These are phyloP conservation scores for Lottia scabra DNA, from an alignment of 2,888 invertebrate genomes.

Conservation along the genomic window DNA sequence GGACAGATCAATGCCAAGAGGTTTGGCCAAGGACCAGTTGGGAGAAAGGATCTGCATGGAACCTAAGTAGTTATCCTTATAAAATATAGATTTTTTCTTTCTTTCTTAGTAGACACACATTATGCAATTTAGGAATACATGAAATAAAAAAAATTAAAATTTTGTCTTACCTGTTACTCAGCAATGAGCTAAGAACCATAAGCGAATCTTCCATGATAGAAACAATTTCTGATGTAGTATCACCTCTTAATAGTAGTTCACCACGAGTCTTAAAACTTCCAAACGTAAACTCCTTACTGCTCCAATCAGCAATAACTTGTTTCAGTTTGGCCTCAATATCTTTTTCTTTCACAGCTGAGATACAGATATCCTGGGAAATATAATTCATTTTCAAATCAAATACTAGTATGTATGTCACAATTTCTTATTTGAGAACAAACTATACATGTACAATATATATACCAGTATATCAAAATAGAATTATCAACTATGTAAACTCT, in stretches of 20 bases:
- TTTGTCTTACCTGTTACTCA: slow-evolving; percentile 82
- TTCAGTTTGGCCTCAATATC: slow-evolving; percentile 96
- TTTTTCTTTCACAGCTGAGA: slow-evolving; percentile 97
- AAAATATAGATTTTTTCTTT: no score
- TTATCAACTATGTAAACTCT: no score
- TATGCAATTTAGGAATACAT: no score
- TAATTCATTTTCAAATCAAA: background rate
- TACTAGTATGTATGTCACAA: background rate
- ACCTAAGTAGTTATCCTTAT: no score
- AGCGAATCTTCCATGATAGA: slow-evolving; percentile 94
- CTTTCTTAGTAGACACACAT: no score
- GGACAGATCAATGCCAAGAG: no score
- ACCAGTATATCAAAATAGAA: no score
- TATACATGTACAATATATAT: no score
- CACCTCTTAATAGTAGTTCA: slow-evolving; percentile 89
- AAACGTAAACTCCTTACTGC: slow-evolving; percentile 86
- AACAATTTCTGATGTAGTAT: slow-evolving; percentile 95
- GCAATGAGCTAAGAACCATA: slow-evolving; percentile 93
- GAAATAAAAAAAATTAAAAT: no score
- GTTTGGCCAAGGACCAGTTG: no score
- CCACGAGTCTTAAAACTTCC: slow-evolving; percentile 95
- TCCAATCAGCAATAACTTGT: slow-evolving; percentile 95
- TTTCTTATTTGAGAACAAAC: background rate
- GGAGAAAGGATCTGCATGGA: no score
- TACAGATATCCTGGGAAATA: slow-evolving; percentile 91